Conservation (phyloP, 2,888 invertebrate species). For the Nemotelus pantherinus region DNA sequence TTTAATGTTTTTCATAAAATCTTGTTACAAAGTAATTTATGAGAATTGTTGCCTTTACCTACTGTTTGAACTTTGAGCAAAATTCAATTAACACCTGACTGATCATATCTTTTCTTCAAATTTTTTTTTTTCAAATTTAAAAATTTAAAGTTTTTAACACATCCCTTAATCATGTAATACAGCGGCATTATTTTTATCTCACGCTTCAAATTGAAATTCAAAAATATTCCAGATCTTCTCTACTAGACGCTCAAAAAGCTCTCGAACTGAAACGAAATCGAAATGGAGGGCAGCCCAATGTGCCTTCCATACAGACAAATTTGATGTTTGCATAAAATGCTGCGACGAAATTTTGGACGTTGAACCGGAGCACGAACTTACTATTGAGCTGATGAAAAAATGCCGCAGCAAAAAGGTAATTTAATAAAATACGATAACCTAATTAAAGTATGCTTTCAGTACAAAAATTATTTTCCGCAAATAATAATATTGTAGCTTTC, state of each 20-base stretch:
- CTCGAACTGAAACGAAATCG: conserved; percentile 81
- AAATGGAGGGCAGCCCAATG: conserved; percentile 79
- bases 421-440: background rate
- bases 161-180: too few relatives aligned
- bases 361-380: conserved; percentile 69
- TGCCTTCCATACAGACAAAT: conserved; percentile 73
- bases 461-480: background rate
- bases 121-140: too few relatives aligned
- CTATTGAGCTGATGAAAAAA: conserved; percentile 67
- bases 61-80: too few relatives aligned
- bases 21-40: too few relatives aligned
- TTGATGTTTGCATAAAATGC: conserved; percentile 75
- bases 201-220: too few relatives aligned
- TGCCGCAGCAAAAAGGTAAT: conserved; percentile 64
- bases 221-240: conserved; percentile 68
- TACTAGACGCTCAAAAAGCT: conserved; percentile 83
- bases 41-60: too few relatives aligned
- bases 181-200: too few relatives aligned
- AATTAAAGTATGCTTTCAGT: background rate
- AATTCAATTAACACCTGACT: too few relatives aligned
- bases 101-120: too few relatives aligned
- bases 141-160: too few relatives aligned
- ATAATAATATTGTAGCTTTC: too few relatives aligned
- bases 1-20: too few relatives aligned
- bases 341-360: conserved; percentile 75